phyloP scores from a whole-genome alignment of 2,888 invertebrate species.

The Rutpela maculata region DNA sequence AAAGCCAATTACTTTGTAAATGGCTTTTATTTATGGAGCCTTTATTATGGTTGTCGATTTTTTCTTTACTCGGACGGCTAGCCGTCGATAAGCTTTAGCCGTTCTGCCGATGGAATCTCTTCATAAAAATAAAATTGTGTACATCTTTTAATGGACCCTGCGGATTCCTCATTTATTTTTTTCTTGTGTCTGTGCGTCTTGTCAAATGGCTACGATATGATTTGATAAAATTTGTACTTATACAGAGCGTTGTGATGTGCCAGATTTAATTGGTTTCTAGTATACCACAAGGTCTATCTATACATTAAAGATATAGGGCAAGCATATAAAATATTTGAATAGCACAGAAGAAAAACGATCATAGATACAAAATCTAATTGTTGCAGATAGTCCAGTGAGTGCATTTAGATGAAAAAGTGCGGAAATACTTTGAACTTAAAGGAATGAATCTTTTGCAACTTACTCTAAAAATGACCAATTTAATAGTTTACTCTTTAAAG shows the following conservation, averaged over 20 bases:
- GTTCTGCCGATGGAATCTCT: neutral
- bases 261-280: too few species aligned
- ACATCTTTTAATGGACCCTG: neutral
- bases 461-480: too few species aligned
- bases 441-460: too few species aligned
- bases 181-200: neutral
- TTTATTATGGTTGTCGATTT: constrained; percentile 48
- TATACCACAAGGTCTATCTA: too few species aligned
- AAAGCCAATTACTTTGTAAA: constrained; percentile 59
- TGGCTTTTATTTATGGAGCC: constrained; percentile 52
- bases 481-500: too few species aligned
- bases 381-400: too few species aligned
- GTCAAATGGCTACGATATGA: neutral
- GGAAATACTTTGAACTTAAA: too few species aligned
- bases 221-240: neutral
- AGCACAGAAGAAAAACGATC: too few species aligned
- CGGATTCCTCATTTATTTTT: neutral
- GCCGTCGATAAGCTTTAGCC: constrained; percentile 3
- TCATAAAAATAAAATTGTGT: constrained; percentile 7
- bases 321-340: too few species aligned
- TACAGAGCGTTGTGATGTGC: neutral
- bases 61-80: constrained; percentile 25
- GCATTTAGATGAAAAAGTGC: too few species aligned
- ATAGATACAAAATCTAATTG: too few species aligned
- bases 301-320: too few species aligned